Percentiles rank a stretch among this genome's conserved stretches.
Evolutionary conservation across 2,888 invertebrate genomes (phyloP).

Genomic region (Muschampia plurimacula): DNA sequence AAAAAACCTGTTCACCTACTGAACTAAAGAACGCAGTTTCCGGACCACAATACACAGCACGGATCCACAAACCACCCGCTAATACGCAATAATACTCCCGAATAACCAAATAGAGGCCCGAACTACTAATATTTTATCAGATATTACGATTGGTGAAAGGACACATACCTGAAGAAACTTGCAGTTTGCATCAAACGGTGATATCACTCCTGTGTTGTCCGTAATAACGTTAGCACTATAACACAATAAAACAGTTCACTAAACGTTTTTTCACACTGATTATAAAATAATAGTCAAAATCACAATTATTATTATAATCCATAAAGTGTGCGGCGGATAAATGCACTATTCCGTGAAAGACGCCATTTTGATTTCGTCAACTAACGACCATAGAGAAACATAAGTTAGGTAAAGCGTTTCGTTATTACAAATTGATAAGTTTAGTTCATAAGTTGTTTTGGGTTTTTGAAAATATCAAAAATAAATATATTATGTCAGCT

Average conservation of each 20-base stretch:
- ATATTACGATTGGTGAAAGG: slow-evolving; percentile 81
- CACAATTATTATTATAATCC: slow-evolving; percentile 60
- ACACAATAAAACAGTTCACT: slow-evolving; percentile 68
- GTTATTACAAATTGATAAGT: neutral
- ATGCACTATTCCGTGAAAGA: slow-evolving; percentile 79
- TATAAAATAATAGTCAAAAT: slow-evolving; percentile 57
- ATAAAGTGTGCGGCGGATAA: slow-evolving; percentile 73
- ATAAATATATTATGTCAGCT: neutral
- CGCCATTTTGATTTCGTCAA: slow-evolving; percentile 86
- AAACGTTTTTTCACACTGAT: slow-evolving; percentile 48
- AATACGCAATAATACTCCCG: neutral
- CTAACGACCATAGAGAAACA: slow-evolving; percentile 68
- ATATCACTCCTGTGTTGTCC: slow-evolving; percentile 56
- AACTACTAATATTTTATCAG: slow-evolving; percentile 60
- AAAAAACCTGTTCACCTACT: slow-evolving; percentile 80
- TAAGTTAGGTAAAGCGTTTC: neutral
- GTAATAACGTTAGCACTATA: slow-evolving; percentile 58
- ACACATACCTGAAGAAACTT: slow-evolving; percentile 75
- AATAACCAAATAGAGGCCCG: slow-evolving; percentile 45
- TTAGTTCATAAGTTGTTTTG: too few relatives aligned
- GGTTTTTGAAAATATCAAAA: neutral
- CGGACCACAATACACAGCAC: slow-evolving; percentile 55
- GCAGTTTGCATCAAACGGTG: slow-evolving; percentile 54
- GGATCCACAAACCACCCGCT: neutral
- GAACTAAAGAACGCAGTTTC: slow-evolving; percentile 69